Conservation (phyloP, 2,113 vertebrate genomes). For the Silurus asotus region DNA sequence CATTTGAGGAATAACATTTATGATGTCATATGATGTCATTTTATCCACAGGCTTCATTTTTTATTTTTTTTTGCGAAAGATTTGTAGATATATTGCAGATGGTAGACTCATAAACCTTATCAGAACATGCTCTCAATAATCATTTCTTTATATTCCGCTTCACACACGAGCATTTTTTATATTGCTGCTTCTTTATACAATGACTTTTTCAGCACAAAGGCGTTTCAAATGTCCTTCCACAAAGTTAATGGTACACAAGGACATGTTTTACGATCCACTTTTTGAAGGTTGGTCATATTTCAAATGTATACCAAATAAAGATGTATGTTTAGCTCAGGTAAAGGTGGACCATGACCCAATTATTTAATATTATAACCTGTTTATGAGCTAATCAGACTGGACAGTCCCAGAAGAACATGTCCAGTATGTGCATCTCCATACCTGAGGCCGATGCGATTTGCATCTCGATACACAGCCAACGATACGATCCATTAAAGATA, state of each 20-base stretch:
- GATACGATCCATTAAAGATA: no score
- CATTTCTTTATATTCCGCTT: neutral
- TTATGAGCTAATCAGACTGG: neutral
- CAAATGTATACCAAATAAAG: neutral
- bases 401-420: neutral
- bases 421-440: no score
- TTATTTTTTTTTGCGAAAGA: neutral
- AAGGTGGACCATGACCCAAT: neutral
- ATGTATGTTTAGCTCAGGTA: neutral
- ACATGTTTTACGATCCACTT: neutral
- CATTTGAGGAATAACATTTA: neutral
- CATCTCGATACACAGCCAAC: no score
- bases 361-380: neutral
- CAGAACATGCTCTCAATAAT: neutral
- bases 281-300: neutral
- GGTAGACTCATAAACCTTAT: neutral
- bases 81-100: neutral
- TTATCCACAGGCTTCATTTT: slow-evolving; percentile 6
- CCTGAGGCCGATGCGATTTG: no score
- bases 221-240: neutral
- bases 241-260: neutral
- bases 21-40: neutral
- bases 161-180: neutral
- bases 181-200: neutral
- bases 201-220: neutral